Base-by-base conservation (phyloP, 2,888 invertebrate species). In the Watsonalla cultraria region DNA sequence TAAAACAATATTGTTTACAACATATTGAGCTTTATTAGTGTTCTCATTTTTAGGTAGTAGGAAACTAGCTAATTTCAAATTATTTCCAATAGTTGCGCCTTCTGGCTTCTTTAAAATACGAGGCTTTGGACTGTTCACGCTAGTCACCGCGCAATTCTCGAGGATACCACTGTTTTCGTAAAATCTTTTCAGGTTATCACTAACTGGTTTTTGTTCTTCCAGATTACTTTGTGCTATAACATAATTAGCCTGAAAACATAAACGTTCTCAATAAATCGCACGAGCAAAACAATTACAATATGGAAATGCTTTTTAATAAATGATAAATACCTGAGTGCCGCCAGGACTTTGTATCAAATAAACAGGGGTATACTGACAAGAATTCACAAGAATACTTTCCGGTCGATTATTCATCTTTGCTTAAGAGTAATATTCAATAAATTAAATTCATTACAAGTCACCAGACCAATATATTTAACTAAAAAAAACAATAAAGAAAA, bases 121-220 rank as follows among this genome's bases (percentile, higher is more conserved):
- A 13, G 82, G 80, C 54, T 77, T 82, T 0, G 65, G 52, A 58
- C 64, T 65, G 52, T 61, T 74, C 24, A 78, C 74, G n/a, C 64
- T 58, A 53, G 70, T 76, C 46, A 74, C 65, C 45, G 78, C 64
- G 54, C 80, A 71, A 68, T 79, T 82, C 65, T 88, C 89, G 52
- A 90, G 75, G 68, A 86, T 88, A 62, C 88, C 90, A 80, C 89
- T 90, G 73, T 79, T 90, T 77, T 90, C 90, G 66, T 90, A 90
- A 68, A 88, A 90, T 57, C 79, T 78, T 82, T 87, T 89, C 74
- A 90, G 82, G 80, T 82, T 90, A 77, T 85, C 82, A 64, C 78
- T 78, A n/a, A 81, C 72, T 51, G 86, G 83, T 66, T 82, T 83
- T 33, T 75, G 69, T 55, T 70, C 70, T 39, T 76, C 78, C 54